phyloP scores from a whole-genome alignment of 2,113 vertebrate genomes.

The Hemiprocne comata region DNA sequence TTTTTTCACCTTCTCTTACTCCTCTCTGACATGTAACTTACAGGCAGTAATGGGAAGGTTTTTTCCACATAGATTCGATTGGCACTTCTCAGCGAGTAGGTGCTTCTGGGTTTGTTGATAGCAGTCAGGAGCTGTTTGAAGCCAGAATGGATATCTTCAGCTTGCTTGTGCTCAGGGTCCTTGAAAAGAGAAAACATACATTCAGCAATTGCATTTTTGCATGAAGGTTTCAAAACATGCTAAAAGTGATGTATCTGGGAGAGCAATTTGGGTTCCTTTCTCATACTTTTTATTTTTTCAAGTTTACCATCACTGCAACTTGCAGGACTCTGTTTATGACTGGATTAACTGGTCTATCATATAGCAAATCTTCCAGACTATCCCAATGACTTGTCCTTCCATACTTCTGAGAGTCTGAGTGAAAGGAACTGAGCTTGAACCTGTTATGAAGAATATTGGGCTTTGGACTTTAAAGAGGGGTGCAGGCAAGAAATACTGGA shows the following conservation, averaged over 20 bases:
- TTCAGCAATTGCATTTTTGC: not conserved
- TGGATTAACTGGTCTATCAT: not conserved
- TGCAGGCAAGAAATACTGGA: not conserved
- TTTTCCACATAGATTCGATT: conserved; percentile 68
- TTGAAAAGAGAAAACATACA: conserved; percentile 37
- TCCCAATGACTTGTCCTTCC: not conserved
- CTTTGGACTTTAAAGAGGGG: not conserved
- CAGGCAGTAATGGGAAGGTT: conserved; percentile 38
- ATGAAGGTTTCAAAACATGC: not conserved
- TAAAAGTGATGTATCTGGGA: not conserved
- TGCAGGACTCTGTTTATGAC: not conserved
- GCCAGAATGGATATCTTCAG: conserved; percentile 27
- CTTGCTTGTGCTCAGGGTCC: conserved; percentile 34
- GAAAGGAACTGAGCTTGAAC: not conserved
- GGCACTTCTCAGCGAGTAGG: conserved; percentile 62
- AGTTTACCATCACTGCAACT: not conserved
- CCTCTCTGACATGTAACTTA: conserved; percentile 35
- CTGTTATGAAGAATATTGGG: not conserved
- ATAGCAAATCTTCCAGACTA: not conserved
- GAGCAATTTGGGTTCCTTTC: not conserved
- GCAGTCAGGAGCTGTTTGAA: conserved; percentile 58
- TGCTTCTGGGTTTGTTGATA: conserved; percentile 59
- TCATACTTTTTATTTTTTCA: not conserved
- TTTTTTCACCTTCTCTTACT: not conserved
- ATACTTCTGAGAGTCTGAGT: not conserved